Evolutionary conservation across 2,888 invertebrate genomes (phyloP), one percentile per base, ranked within the genome.

Genomic region (Oegoconia quadripuncta): DNA sequence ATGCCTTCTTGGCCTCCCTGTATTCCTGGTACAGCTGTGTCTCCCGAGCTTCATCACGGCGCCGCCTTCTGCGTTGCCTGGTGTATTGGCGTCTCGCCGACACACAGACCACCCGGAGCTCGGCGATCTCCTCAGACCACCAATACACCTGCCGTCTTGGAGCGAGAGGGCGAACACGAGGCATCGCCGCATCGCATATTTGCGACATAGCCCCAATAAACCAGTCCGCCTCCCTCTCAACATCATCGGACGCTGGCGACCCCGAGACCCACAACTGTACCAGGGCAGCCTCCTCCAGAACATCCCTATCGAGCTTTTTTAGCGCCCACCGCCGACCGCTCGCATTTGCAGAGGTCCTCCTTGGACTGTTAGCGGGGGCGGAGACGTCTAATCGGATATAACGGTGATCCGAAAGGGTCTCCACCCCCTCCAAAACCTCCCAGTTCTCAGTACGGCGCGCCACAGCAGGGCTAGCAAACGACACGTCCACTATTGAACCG

Each of bases 401-500:
- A n/a, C 29, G 15, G 20, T 50, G 50, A 14, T 50, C 50, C 1
- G 48, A 48, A 9, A 50, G 13, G 1, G 41, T 44, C 32, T 46
- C 49, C 23, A 39, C 41, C 7, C 18, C 34, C 28, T 39, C 41
- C 31, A 41, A 28, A 0, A 48, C 48, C 9, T 34, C 22, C 50
- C 48, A 50, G 23, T 13, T 34, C 18, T 4, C 25, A 1, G 45
- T 33, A 7, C 34, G 34, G 18, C 36, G 18, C 4, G 48, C 48
- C 1, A 38, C 3, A 3, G 29, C 16, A 13, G 44, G 35, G 14
- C 18, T 30, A 0, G 46, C 43, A 12, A 48, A 41, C 6, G 51
- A 14, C 1, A 51, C 2, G 25, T 51, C 48, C n/a, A 52, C 49
- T 3, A 49, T 48, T 1, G 50, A 50, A 1, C 33, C 39, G 1